A percentile compares a stretch with the other conserved stretches of the same genome.
Conservation (phyloP, 2,797 vertebrate species). For the Agapornis canus region DNA sequence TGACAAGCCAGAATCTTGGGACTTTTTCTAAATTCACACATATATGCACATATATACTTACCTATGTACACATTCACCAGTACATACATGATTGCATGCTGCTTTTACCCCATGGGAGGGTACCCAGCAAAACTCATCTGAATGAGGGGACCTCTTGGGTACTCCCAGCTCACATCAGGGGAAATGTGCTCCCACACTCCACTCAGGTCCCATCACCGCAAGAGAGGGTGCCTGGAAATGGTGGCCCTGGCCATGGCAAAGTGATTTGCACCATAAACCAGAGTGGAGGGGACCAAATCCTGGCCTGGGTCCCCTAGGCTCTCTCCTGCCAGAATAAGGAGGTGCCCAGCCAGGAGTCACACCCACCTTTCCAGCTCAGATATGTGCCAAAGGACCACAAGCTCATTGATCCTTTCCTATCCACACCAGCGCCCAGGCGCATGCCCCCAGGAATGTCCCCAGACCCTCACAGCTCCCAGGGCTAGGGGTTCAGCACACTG, state of each 20-base stretch:
- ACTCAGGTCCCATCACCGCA: not conserved
- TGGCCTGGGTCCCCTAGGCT: not conserved
- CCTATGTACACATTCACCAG: too few relatives aligned
- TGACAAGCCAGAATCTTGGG: not conserved
- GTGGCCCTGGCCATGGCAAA: not conserved
- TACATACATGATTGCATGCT: fast-evolving
- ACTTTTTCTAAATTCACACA: not conserved
- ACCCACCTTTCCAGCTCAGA: not conserved
- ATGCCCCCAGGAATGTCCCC: not conserved
- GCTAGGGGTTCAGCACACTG: not conserved
- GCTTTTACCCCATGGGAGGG: not conserved
- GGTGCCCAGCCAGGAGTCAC: not conserved
- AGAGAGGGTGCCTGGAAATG: not conserved
- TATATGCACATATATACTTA: not conserved
- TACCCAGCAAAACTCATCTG: not conserved
- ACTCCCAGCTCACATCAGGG: fast-evolving
- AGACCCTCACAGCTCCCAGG: not conserved
- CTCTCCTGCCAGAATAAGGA: not conserved
- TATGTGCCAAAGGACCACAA: not conserved
- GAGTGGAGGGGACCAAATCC: fast-evolving
- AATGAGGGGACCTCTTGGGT: not conserved
- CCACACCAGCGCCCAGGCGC: not conserved
- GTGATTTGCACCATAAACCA: not conserved
- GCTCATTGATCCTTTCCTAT: not conserved
- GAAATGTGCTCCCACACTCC: not conserved